Base-by-base conservation (phyloP, 35 echinoderm and acorn worm species). In the Apostichopus japonicus region DNA sequence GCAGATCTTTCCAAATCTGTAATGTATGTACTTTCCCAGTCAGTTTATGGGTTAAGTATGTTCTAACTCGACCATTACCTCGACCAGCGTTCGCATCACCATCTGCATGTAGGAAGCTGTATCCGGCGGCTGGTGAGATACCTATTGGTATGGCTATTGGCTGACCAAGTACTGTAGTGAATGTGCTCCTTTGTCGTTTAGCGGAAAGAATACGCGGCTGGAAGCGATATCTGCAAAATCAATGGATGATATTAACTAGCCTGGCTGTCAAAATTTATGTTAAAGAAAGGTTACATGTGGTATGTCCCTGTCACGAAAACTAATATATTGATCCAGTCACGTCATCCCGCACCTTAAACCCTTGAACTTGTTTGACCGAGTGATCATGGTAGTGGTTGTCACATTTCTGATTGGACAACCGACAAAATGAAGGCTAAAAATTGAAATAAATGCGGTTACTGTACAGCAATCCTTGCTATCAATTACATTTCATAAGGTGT, bases 151-250 rank as follows among this genome's bases (percentile, higher is more conserved):
- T 8, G 17, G 53, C 5, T 6, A 87, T 24, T 19, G 84, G 55
- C 5, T 58, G 44, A 21, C 84, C 84, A 8, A 87, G 59, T 44
- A 87, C 10, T 24, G 84, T 87, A 17, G 84, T 87, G 53, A 16
- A 87, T 21, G 24, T 57, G 59, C 84, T 87, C 9, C 14, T 87
- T 17, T 87, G 19, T 59, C 55, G 16, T 14, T 25, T 57, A 24
- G 84, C 84, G 55, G 15, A 55, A 14, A 87, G 55, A 87, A 87
- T 87, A 19, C 84, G 84, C 6, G 84, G 84, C 17, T 87, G 84
- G 17, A 87, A 87, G 10, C 84, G 84, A 57, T 24, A 87, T 58
- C 84, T 87, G 84, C 10, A 65, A 58, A 14, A 55, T 16, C 55
- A 61, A 22, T 87, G 33, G 2, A 44, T 44, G 33, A 44, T 44